Base-by-base conservation (phyloP, 2,888 invertebrate species). In the Corythucha ciliata region DNA sequence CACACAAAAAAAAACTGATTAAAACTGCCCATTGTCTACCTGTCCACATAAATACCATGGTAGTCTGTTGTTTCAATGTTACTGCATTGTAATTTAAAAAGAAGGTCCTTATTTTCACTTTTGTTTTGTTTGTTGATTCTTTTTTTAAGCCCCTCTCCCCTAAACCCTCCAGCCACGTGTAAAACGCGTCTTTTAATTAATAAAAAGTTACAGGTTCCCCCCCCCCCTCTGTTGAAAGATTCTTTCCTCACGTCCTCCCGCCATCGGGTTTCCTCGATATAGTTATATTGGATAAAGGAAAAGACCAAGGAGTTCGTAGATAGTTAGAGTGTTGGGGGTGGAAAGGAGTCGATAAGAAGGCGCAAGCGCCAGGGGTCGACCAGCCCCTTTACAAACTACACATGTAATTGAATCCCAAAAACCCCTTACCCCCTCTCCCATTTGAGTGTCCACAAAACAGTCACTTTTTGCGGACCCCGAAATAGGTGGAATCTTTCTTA, bases 21-120 rank as follows among this genome's bases (percentile, higher is more conserved):
- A 54, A 54, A 54, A 54, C 51, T 54, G 41, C 54, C 49, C 54
- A 54, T 54, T 54, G 54, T 54, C 49, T 51, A 47, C 46, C 54
- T 54, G 54, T 54, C 54, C 47, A 47, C 54, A 54, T 54, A 54
- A 54, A 54, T 54, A 54, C 51, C 34, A 10, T 14, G 18, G 41
- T 44, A 39, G 4, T 45, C 45, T 47, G 45, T 51, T 46, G 49
- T 49, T 49, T 49, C 49, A 40, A n/a, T n/a, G n/a, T n/a, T n/a
- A n/a, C n/a, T n/a, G n/a, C 34, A 41, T 32, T 20, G 41, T 49
- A 41, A 49, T 49, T 49, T 49, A 49, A 49, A 41, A 41, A 49
- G 29, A 21, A 37, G 49, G 49, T 18, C 40, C 29, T n/a, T 26
- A 20, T 25, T 20, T 20, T 32, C 6, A 14, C 34, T 33, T 41